Conservation (phyloP, 2,888 invertebrate species). For the Dicyrtoma fusca region DNA sequence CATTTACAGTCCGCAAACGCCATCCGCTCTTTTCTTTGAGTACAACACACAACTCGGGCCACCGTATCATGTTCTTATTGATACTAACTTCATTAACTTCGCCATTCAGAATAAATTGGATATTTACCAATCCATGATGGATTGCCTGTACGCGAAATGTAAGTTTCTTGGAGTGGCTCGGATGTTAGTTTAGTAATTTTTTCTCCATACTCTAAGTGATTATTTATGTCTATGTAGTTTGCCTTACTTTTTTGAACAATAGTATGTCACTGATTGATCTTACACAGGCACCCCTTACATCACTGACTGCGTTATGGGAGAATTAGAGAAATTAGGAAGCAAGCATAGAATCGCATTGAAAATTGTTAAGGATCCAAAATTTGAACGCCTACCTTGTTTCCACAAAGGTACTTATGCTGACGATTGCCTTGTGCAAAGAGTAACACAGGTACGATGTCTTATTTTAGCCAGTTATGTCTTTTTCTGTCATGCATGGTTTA, state of each 20-base stretch:
- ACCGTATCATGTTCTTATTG: constrained; percentile 93
- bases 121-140: constrained; percentile 97
- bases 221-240: neutral
- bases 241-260: neutral
- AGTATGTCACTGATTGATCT: constrained; percentile 9
- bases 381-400: constrained; percentile 87
- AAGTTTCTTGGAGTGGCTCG: constrained; percentile 58
- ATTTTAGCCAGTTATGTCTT: neutral
- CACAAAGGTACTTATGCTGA: constrained; percentile 99
- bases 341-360: constrained; percentile 93
- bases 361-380: constrained; percentile 91
- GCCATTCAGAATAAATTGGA: constrained; percentile 97
- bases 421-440: constrained; percentile 94
- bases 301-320: constrained; percentile 96
- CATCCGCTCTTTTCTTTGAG: constrained; percentile 94
- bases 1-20: constrained; percentile 69
- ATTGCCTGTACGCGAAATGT: constrained; percentile 95
- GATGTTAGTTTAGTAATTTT: too few species aligned
- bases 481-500: neutral
- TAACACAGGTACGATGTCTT: too few species aligned
- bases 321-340: constrained; percentile 93
- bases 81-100: constrained; percentile 99
- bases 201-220: constrained; percentile 3
- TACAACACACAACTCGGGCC: constrained; percentile 98
- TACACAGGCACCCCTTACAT: constrained; percentile 87